phyloP scores from a whole-genome alignment of 2,113 vertebrate species.

The Ifrita kowaldi region DNA sequence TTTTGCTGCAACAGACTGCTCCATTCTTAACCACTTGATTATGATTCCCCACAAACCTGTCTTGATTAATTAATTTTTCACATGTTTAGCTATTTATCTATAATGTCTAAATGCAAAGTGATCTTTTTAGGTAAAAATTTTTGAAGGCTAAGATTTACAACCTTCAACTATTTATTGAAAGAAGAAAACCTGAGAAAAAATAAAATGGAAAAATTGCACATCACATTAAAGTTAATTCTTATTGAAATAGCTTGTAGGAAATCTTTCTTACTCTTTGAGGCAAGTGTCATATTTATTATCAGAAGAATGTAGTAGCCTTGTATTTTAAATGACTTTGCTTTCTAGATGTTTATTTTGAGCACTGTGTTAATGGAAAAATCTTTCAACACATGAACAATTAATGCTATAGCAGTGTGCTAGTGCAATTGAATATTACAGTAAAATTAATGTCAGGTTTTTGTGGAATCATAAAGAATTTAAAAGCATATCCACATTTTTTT shows the following conservation, averaged over 20 bases:
- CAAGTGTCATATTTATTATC: neutral
- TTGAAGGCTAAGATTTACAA: neutral
- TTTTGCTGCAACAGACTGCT: neutral
- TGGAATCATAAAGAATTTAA: neutral
- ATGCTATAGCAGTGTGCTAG: neutral
- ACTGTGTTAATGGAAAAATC: neutral
- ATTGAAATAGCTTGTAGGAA: neutral
- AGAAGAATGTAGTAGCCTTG: neutral
- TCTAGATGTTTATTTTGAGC: neutral
- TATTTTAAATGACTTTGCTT: neutral
- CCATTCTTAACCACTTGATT: neutral
- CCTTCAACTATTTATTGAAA: neutral
- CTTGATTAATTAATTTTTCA: neutral
- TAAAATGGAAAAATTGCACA: neutral
- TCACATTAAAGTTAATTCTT: neutral
- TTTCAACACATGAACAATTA: neutral
- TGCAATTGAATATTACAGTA: neutral
- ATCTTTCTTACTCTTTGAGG: neutral
- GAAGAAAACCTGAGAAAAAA: neutral
- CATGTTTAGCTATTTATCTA: fast-evolving
- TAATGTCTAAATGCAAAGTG: neutral
- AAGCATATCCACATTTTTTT: neutral
- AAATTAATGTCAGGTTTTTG: neutral
- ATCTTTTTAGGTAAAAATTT: neutral
- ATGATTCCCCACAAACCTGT: neutral